Evolutionary conservation across 2,888 invertebrate genomes (phyloP).

Genomic region (Ellobium chinense): DNA sequence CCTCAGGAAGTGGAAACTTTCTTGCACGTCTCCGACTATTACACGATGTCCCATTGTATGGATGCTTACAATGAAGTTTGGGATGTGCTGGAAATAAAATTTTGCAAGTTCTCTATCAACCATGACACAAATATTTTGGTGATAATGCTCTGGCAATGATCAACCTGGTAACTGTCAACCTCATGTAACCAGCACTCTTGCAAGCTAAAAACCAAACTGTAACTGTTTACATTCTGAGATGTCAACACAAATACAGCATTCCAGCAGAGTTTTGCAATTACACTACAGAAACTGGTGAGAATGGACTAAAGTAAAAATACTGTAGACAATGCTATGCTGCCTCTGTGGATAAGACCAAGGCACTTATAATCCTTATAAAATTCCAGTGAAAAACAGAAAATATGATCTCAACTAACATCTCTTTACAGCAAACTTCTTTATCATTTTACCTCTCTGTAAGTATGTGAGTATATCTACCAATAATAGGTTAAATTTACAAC

Average conservation of each 20-base stretch:
- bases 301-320: not conserved
- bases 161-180: too few relatives aligned
- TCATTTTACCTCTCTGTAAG: too few relatives aligned
- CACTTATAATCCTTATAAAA: conserved; percentile 51
- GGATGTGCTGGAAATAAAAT: conserved; percentile 88
- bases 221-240: not conserved
- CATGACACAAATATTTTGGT: too few relatives aligned
- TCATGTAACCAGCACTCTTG: too few relatives aligned
- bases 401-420: conserved; percentile 40
- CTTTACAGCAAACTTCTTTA: not conserved
- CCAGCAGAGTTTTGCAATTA: not conserved
- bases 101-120: too few relatives aligned
- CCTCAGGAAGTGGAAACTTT: conserved; percentile 96
- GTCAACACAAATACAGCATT: not conserved
- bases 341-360: conserved; percentile 37
- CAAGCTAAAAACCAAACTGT: not conserved
- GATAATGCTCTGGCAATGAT: too few relatives aligned
- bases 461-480: too few relatives aligned
- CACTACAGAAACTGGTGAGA: not conserved
- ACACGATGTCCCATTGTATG: conserved; percentile 96
- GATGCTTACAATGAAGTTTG: conserved; percentile 95
- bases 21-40: conserved; percentile 94
- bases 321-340: not conserved
- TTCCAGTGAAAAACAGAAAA: conserved; percentile 61
- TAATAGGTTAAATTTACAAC: too few relatives aligned